Percentiles rank a stretch among this genome's conserved stretches.
phyloP scores from a whole-genome alignment of 1,140 invertebrate species.

The Nasonia vitripennis region DNA sequence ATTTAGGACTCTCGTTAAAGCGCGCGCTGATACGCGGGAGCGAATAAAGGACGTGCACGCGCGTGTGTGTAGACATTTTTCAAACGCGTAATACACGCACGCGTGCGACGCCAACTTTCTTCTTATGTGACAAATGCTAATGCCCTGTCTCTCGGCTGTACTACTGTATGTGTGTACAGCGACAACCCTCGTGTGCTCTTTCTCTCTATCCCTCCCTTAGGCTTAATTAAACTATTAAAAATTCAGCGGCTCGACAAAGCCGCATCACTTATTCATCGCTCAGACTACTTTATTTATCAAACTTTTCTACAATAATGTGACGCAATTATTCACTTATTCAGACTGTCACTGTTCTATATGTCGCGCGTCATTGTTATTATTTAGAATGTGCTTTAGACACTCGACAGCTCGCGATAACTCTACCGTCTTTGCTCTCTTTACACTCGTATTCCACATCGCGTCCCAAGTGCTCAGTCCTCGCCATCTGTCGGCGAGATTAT shows the following conservation, averaged over 20 bases:
- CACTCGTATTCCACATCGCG: neutral
- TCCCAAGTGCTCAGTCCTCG: neutral
- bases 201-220: conserved; percentile 10
- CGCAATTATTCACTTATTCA: neutral
- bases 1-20: conserved; percentile 54
- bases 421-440: neutral
- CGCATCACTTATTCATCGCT: neutral
- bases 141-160: neutral
- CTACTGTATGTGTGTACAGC: neutral
- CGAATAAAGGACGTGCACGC: conserved; percentile 37
- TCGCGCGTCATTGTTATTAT: neutral
- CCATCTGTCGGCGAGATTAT: conserved; percentile 14
- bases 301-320: neutral
- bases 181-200: neutral
- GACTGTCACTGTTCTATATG: neutral
- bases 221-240: conserved; percentile 51
- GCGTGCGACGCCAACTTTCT: neutral
- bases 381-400: neutral
- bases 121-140: conserved; percentile 4
- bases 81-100: conserved; percentile 23
- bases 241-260: conserved; percentile 38
- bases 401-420: neutral
- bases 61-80: conserved; percentile 30
- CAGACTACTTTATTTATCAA: neutral
- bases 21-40: conserved; percentile 42